Percentiles rank a stretch among this genome's conserved stretches.
Conservation (phyloP, 1,140 invertebrate genomes). For the Brachionus sp. region DNA sequence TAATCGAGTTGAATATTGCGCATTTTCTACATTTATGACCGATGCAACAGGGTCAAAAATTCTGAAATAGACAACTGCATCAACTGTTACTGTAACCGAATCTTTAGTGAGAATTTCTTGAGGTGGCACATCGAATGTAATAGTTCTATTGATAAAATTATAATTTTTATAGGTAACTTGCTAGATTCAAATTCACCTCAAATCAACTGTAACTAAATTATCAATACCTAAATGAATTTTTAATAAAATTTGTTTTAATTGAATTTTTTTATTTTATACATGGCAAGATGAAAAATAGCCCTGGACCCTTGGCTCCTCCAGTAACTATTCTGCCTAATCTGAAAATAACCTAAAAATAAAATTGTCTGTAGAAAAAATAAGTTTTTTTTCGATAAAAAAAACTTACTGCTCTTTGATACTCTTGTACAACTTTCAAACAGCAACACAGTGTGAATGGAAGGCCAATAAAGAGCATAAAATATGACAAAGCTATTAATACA, state of each 20-base stretch:
- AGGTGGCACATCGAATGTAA: conserved; percentile 48
- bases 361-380: not conserved
- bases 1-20: conserved; percentile 47
- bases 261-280: not conserved
- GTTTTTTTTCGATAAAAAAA: no score
- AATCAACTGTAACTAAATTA: conserved; percentile 46
- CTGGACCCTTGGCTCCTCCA: conserved; percentile 46
- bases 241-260: not conserved
- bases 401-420: conserved; percentile 46
- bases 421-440: conserved; percentile 46
- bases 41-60: conserved; percentile 40
- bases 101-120: conserved; percentile 49
- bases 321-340: conserved; percentile 46
- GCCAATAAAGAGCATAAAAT: conserved; percentile 37
- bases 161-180: not conserved
- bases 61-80: conserved; percentile 44
- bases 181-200: not conserved
- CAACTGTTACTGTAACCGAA: conserved; percentile 48
- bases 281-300: conserved; percentile 47
- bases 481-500: conserved; percentile 20
- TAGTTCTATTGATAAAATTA: not conserved
- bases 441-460: conserved; percentile 43
- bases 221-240: conserved; percentile 34
- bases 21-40: conserved; percentile 48
- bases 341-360: conserved; percentile 46